Conservation (phyloP, 2,113 vertebrate species). For the Motacilla alba region DNA sequence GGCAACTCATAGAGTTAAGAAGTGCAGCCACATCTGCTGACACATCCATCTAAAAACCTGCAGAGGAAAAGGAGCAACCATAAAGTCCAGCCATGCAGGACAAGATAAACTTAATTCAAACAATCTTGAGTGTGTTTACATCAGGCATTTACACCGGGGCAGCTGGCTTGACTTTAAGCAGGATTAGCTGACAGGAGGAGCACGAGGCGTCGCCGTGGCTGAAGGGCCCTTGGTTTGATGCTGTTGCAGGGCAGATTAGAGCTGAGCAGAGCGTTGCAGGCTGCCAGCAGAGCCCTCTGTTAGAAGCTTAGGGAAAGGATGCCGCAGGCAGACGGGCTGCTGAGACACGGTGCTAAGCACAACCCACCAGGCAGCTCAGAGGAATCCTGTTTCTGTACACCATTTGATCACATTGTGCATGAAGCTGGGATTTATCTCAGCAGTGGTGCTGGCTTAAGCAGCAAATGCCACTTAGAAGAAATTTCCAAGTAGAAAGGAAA, state of each 20-base stretch:
- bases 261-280: not conserved
- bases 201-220: not conserved
- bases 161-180: slow-evolving; percentile 5
- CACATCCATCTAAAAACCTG: not conserved
- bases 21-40: not conserved
- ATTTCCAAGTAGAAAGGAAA: not conserved
- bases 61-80: not conserved
- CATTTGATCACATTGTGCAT: slow-evolving; percentile 20
- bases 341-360: not conserved
- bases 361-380: slow-evolving; percentile 1
- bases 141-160: not conserved
- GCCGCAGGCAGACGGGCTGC: not conserved
- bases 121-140: not conserved
- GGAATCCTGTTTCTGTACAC: slow-evolving; percentile 19
- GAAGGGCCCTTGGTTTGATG: slow-evolving; percentile 25
- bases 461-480: not conserved
- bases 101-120: slow-evolving; percentile 37
- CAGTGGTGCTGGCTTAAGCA: not conserved
- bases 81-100: slow-evolving; percentile 16
- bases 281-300: not conserved
- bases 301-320: slow-evolving; percentile 10
- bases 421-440: slow-evolving; percentile 3
- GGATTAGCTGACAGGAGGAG: slow-evolving; percentile 34
- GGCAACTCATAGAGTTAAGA: not conserved
- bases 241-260: slow-evolving; percentile 1